Evolutionary conservation across 2,797 vertebrate genomes (phyloP), one percentile per base, ranked within the genome.

Genomic region (Sarcophilus harrisii): DNA sequence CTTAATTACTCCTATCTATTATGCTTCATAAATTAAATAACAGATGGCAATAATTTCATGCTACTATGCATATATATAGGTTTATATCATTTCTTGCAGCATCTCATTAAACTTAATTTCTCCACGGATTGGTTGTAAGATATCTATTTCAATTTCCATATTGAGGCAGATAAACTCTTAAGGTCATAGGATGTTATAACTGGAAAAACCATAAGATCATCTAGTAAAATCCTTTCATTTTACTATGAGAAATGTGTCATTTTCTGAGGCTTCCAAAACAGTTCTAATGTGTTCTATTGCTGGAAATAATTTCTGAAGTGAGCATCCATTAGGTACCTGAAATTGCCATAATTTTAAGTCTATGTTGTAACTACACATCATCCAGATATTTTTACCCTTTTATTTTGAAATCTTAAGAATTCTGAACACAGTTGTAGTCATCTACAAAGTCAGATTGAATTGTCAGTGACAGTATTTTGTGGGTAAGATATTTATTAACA

Each of bases 381-480:
- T 92, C 5, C 16, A 91, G 93, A 90, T 92, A 90, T 96, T 96
- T 52, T 90, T 90, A 5, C 5, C 1, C 10, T 94, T 95, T 18
- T 92, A 11, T 96, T 97, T 95, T 90, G 9, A 45, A 97, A 96
- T 93, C 21, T 90, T 97, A 90, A 62, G 95, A 96, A 92, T 97
- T 93, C 57, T 95, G 12, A 45, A 97, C 91, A 93, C 95, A 97
- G 94, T 49, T 96, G 90, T 49, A 97, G 54, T 12, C 94, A 90
- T 94, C 95, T 97, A 73, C 93, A 95, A 97, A 87, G 81, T 92
- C 97, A 94, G 93, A 54, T 90, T 92, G 57, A 95, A 89, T 49
- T 96, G 52, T 96, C 96, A 90, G 90, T 96, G 96, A 92, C 95
- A 94, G 90, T 95, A 93, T 96, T 28, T 96, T 98, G 91, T 93